Base-by-base conservation (phyloP, 2,113 vertebrate species). In the Lynx canadensis region DNA sequence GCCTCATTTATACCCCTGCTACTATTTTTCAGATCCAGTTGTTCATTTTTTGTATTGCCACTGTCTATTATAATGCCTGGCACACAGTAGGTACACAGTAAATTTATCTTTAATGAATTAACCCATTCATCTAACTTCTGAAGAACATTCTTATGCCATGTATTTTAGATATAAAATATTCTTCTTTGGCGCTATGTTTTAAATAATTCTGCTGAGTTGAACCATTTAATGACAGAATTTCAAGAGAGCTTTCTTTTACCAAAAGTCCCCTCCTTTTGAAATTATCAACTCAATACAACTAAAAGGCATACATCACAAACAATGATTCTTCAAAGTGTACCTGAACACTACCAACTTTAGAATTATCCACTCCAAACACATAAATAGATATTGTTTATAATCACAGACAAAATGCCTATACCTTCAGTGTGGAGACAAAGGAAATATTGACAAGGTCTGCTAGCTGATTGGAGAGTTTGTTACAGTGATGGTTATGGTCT, bases 191-290 rank as follows among this genome's bases (percentile, higher is more conserved):
- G 69, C 73, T 91, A n/a, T 27, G 60, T 68, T 94, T 85, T 78
- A 89, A 92, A 82, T 93, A 80, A 96, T 90, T 95, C 55, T 38
- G 4, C 36, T 41, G 68, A 96, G 69, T 38, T 90, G 41, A 95
- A 7, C 31, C 27, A 89, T 81, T 97, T 95, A 92, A 71, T 86
- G 45, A 83, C 55, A 76, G 45, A 83, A 82, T 92, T 97, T 96
- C 12, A 66, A 33, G n/a, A 86, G 11, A 45, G 6, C 25, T 78
- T 95, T 91, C 36, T 81, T 88, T 91, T 27, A 68, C 63, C 65
- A 27, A 60, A 93, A 63, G 14, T n/a, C 4, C 31, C 31, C 41
- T 92, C 66, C 19, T 96, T 94, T 93, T 79, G 31, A 91, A 91
- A 89, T 84, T 50, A 86, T 81, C 48, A 82, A 25, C 23, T 89